Base-by-base conservation (phyloP, 2,888 invertebrate species). In the Andrena haemorrhoa region DNA sequence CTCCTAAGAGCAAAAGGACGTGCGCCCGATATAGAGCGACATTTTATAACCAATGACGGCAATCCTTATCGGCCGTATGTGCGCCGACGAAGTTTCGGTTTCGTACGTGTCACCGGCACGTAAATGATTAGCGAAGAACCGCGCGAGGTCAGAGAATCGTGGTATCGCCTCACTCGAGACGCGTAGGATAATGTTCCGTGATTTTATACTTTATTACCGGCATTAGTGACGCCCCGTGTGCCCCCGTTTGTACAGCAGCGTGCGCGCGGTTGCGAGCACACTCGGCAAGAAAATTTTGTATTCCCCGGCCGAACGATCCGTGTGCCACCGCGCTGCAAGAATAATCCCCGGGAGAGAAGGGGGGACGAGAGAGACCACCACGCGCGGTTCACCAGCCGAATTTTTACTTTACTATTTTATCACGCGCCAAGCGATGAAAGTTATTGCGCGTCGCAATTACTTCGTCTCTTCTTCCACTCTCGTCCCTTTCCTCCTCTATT, bases 201-300 rank as follows among this genome's bases (percentile, higher is more conserved):
- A 69, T 79, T 70, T 69, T 75, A 41, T 65, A 65, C 58, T 69
- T 70, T 53, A 31, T 20, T 51, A n/a, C 70, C 29, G 49, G 33
- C 56, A 63, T 63, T 35, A 41, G 8, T 20, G 51, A 69, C 53
- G 79, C 58, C 63, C 16, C 58, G 12, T 53, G 68, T 41, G 63
- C 49, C n/a, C 31, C 56, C 56, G 47, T 53, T 70, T 10, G 12
- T 56, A 56, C 47, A 26, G n/a, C 10, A 16, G 33, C 6, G 7
- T 16, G 10, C 29, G 20, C 63, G 31, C 10, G 63, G n/a, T 49
- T n/a, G 26, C 31, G 41, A 70, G 26, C 70, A 12, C 60, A 31
- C 33, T 68, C 16, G 10, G 23, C 26, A 6, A 35, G 26, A n/a
- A 49, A 60, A 49, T 75, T 26, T 69, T 70, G 70, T 58, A 47